Conservation (phyloP, 2,113 vertebrate species). For the Pachycephala philippinensis region DNA sequence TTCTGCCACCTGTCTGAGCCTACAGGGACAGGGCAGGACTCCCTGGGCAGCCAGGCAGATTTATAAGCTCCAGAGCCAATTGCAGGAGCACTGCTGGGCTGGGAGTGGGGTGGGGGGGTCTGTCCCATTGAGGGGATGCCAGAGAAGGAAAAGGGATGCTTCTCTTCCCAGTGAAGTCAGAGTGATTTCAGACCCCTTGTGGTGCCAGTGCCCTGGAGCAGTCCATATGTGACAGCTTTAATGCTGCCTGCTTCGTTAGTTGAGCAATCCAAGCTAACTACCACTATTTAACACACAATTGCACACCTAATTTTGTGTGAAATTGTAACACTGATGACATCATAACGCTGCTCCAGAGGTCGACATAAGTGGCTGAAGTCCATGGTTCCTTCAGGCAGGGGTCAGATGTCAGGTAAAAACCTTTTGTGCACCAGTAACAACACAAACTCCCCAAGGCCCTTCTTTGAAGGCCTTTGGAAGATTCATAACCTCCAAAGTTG, state of each 20-base stretch:
- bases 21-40: neutral
- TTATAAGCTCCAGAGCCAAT: neutral
- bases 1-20: neutral
- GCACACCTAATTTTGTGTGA: constrained; percentile 76
- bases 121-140: neutral
- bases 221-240: constrained; percentile 59
- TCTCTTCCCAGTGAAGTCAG: neutral
- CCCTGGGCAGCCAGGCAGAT: neutral
- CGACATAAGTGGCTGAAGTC: neutral
- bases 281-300: constrained; percentile 76
- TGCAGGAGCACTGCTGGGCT: neutral
- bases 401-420: neutral
- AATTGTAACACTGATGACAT: constrained; percentile 71
- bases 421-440: neutral
- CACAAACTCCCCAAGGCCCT: neutral
- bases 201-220: constrained; percentile 39
- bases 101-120: neutral
- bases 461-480: neutral
- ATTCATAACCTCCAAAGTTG: neutral
- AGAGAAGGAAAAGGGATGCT: neutral
- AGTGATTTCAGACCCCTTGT: neutral
- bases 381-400: neutral
- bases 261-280: constrained; percentile 41
- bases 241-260: constrained; percentile 63
- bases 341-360: constrained; percentile 53